Conservation (phyloP, 2,888 invertebrate species). For the Steromphala cineraria region DNA sequence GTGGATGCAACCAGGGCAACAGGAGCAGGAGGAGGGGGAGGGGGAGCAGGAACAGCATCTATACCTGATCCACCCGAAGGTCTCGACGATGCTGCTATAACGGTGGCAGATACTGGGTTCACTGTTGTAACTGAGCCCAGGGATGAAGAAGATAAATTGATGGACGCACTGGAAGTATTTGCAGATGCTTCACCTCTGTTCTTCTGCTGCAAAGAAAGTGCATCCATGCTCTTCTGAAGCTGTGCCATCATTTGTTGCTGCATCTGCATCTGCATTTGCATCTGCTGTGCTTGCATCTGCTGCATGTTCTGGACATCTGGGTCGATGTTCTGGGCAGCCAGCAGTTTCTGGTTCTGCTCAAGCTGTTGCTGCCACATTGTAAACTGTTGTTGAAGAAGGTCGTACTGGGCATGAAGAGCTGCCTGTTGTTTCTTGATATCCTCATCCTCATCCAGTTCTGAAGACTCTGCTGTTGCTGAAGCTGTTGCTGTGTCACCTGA, state of each 20-base stretch:
- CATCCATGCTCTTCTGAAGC: constrained; percentile 56
- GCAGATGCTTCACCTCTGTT: constrained; percentile 24
- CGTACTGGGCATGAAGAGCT: constrained; percentile 58
- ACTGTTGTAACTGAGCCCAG: background rate
- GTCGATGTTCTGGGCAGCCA: constrained; percentile 49
- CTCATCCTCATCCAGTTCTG: background rate
- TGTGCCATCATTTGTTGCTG: constrained; percentile 62
- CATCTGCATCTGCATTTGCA: constrained; percentile 58
- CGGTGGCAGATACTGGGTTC: constrained; percentile 19
- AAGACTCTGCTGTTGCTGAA: background rate
- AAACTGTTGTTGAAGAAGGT: constrained; percentile 66
- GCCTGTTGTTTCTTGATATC: constrained; percentile 29
- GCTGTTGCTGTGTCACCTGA: background rate
- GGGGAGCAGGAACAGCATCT: constrained; percentile 21
- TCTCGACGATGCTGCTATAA: constrained; percentile 15
- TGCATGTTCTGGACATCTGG: constrained; percentile 51
- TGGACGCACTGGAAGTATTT: background rate
- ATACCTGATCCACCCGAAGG: background rate
- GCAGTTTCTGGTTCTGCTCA: constrained; percentile 62
- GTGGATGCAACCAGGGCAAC: constrained; percentile 20
- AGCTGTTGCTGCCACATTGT: constrained; percentile 68
- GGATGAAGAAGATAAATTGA: background rate
- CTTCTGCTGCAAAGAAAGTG: constrained; percentile 47
- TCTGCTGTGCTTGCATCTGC: constrained; percentile 59
- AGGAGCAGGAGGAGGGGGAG: constrained; percentile 20